Evolutionary conservation across 2,888 invertebrate genomes (phyloP), one percentile per base, ranked within the genome.

Genomic region (Scaptomyza parva): DNA sequence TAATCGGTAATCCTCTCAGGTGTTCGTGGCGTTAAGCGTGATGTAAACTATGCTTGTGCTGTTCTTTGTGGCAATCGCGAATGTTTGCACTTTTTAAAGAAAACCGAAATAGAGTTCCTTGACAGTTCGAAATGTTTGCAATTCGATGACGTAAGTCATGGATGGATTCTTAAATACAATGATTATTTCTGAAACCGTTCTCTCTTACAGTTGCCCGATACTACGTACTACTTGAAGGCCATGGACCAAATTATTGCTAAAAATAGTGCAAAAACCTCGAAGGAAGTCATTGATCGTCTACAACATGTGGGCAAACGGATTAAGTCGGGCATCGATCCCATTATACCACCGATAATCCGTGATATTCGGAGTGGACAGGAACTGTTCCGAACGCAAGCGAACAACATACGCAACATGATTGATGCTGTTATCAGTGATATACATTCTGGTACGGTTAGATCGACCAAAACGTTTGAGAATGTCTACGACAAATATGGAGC

Each of bases 31-130:
- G 63, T 86, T 1, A 81, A 81, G 18, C 77, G 80, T 0, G 78
- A 86, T 50, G 63, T 86, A 0, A 86, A 71, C 47, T 83, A 74
- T 8, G 86, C 86, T 6, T 69, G 80, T 33, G 80, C 78, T 28
- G 77, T 77, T 11, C 64, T 86, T 9, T 81, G 80, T 11, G 69
- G 60, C 40, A 63, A 43, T 43, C 68, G 63, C 14, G 71, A 76
- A 12, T 81, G 80, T 11, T 57, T 79, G 6, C 70, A 79, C 28
- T 86, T 86, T 39, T 55, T 81, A 8, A 52, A 77, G 39, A 60
- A 26, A 9, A 71, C 71, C 1, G 61, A 66, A 18, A 74, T 81
- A 17, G 77, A 71, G 40, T 64, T 44, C 5, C 80, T 81, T 11
- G 80, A 86, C 14, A 68, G 39, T 18, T 83, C 86, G 0, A 55